Evolutionary conservation across 2,113 vertebrate species (phyloP).

Genomic region (Aptenodytes patagonicus): DNA sequence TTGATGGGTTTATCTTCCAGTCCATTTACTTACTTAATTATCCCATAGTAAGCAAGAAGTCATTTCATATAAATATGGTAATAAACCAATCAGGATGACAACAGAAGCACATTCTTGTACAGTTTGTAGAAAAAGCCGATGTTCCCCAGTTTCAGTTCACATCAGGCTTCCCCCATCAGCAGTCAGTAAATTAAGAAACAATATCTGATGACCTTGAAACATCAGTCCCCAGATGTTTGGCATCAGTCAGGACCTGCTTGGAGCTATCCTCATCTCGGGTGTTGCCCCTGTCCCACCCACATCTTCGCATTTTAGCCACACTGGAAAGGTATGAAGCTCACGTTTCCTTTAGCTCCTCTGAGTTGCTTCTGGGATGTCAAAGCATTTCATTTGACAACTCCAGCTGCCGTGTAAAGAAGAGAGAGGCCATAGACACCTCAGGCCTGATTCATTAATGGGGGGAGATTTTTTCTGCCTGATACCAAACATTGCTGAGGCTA

Average conservation of each 20-base stretch:
- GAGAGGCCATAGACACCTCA: not conserved
- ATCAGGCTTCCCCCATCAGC: not conserved
- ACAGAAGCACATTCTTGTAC: not conserved
- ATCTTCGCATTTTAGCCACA: not conserved
- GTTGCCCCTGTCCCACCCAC: not conserved
- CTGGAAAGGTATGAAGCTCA: not conserved
- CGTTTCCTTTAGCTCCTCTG: not conserved
- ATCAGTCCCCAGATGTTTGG: not conserved
- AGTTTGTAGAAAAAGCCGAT: not conserved
- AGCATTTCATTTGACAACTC: not conserved
- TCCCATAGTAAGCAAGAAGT: not conserved
- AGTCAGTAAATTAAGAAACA: not conserved
- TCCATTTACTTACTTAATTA: constrained; percentile 60
- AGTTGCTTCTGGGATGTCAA: not conserved
- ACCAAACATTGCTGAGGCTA: not conserved
- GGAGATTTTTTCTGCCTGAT: not conserved
- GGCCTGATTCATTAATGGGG: not conserved
- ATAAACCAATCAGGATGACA: not conserved
- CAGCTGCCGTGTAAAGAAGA: not conserved
- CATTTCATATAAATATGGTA: constrained; percentile 50
- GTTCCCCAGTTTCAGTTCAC: not conserved
- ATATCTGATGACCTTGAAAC: not conserved
- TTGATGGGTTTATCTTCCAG: constrained; percentile 36
- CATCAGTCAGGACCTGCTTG: not conserved
- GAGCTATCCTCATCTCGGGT: not conserved